Evolutionary conservation across 2,888 invertebrate genomes (phyloP), one percentile per base, ranked within the genome.

Genomic region (Stenolophus ochropezus): DNA sequence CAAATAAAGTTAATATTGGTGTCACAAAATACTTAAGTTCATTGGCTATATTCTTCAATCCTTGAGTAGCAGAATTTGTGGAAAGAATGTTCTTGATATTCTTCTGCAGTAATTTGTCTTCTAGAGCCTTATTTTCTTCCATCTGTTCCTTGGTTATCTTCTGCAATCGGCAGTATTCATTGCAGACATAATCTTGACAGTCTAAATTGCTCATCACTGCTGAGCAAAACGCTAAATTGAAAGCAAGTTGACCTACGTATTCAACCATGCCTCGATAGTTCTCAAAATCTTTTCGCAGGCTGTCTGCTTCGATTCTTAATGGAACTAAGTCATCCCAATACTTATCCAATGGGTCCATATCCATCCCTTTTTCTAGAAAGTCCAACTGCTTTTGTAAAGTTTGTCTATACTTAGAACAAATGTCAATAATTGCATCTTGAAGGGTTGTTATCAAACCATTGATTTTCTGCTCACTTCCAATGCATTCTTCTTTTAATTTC

Each of bases 241-340:
- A 81, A 4, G 81, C 81, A 11, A 81, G 20, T 65, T 81, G 81
- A 1, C 81, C 61, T 23, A 81, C 75, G 16, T 75, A 81, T 18
- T 81, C 81, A 6, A 75, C 23, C 75, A 81, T 75, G 14, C 23
- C 49, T 20, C 51, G 18, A 27, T 81, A 81, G n/a, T 25, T 21
- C 4, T 81, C 75, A 61, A 81, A 65, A 23, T 81, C 61, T 5
- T 42, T 61, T 47, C 51, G 74, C 4, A 81, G 25, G 18, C 23
- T 65, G 5, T 75, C 65, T 49, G 81, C 61, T 75, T 81, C 81
- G 6, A 51, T 20, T 11, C 75, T 33, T 23, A 61, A 75, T n/a
- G 27, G 61, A 0, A 75, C 75, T 18, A 81, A n/a, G 3, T 33
- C 51, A n/a, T 74, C 65, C 75, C 74, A 75, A 47, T 81, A 75